A percentile compares a stretch with the other conserved stretches of the same genome.
phyloP scores from a whole-genome alignment of 2,797 vertebrate species.

The Microctenopoma lineatum region DNA sequence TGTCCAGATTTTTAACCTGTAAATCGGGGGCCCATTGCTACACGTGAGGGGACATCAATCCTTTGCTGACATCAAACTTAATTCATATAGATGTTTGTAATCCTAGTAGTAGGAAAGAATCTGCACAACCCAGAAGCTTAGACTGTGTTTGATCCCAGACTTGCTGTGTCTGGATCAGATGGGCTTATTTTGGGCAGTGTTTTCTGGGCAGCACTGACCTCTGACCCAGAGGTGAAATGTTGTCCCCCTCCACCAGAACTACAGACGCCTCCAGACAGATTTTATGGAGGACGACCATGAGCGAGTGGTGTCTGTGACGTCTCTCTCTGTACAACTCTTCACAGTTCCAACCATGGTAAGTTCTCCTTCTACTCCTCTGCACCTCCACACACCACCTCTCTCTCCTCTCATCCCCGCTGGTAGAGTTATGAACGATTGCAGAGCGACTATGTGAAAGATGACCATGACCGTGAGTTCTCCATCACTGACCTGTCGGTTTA shows the following conservation, averaged over 20 bases:
- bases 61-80: too few species aligned
- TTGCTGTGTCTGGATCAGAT: background rate
- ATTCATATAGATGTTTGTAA: too few species aligned
- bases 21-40: too few species aligned
- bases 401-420: conserved; percentile 79
- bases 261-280: conserved; percentile 98
- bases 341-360: conserved; percentile 98
- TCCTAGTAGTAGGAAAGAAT: too few species aligned
- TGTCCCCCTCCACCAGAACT: conserved; percentile 91
- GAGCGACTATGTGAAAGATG: conserved; percentile 96
- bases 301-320: conserved; percentile 96
- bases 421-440: conserved; percentile 97
- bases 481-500: conserved; percentile 97
- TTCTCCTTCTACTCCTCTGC: conserved; percentile 85
- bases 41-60: too few species aligned
- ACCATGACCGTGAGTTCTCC: conserved; percentile 97
- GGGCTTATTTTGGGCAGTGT: background rate
- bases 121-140: too few species aligned
- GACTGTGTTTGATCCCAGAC: background rate
- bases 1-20: too few species aligned
- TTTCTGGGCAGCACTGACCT: conserved; percentile 71
- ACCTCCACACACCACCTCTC: conserved; percentile 84
- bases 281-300: conserved; percentile 99
- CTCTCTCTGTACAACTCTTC: conserved; percentile 98
- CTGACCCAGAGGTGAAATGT: conserved; percentile 91